Evolutionary conservation across 23 tunicate genomes (phyloP), one percentile per base, ranked within the genome.

Genomic region (Trididemnum clinides): DNA sequence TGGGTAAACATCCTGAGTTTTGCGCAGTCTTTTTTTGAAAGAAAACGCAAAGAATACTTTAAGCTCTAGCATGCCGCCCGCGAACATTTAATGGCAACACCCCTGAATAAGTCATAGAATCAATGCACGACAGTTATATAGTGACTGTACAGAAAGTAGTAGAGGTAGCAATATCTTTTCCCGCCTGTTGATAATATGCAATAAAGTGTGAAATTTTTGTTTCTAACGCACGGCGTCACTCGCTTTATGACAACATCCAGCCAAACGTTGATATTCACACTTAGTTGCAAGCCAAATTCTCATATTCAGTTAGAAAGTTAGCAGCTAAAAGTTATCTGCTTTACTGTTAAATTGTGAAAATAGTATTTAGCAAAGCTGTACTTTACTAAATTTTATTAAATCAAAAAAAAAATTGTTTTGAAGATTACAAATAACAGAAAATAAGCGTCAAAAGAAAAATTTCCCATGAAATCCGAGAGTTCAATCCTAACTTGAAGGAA

Each of bases 241-340:
- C 71, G 71, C 71, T 63, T 63, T 63, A 63, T 63, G 71, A 63
- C 71, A 63, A 63, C 71, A 26, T 63, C 54, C 54, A 63, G 71
- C 26, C 71, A 63, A n/a, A 22, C 71, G 71, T 63, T 63, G 23
- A 63, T 63, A n/a, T 63, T 63, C 28, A 22, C 71, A n/a, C 23
- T 63, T 63, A 10, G 71, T 25, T 63, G 71, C 71, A 63, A 63
- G 28, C 71, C 28, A 21, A 15, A 21, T n/a, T 25, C 28, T 25
- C 71, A 21, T n/a, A n/a, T n/a, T 63, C n/a, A 21, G 28, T 63
- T 63, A n/a, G 23, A n/a, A 63, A 63, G 71, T 63, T 63, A 63
- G 71, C 71, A n/a, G 28, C 71, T 63, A 63, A 63, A 21, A n/a
- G 71, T 63, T 63, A 63, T 21, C 7, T 63, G 71, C 26, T 63